Evolutionary conservation across 2,888 invertebrate genomes (phyloP).

Genomic region (Pelosia muscerda): DNA sequence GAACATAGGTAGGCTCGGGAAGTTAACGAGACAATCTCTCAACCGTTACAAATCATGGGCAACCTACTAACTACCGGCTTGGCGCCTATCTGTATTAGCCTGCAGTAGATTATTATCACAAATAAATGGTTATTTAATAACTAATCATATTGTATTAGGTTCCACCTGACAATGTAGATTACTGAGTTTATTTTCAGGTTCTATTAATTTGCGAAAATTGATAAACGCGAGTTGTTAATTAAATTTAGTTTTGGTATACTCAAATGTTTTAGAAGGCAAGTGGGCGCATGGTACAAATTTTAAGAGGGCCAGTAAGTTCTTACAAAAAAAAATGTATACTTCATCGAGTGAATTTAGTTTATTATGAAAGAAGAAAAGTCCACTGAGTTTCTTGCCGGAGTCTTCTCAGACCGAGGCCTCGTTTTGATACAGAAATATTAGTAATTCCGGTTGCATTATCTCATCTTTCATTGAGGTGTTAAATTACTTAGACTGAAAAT

Average conservation of each 20-base stretch:
- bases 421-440: too few species aligned
- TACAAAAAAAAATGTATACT: too few species aligned
- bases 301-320: too few species aligned
- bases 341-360: too few species aligned
- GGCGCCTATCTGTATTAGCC: slow-evolving; percentile 33
- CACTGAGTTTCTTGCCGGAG: too few species aligned
- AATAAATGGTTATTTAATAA: slow-evolving; percentile 46
- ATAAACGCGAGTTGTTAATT: not conserved
- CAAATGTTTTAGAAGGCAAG: too few species aligned
- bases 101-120: slow-evolving; percentile 38
- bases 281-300: too few species aligned
- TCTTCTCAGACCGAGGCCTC: too few species aligned
- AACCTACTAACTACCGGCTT: slow-evolving; percentile 17
- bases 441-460: too few species aligned
- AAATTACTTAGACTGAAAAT: too few species aligned
- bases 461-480: too few species aligned
- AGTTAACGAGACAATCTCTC: not conserved
- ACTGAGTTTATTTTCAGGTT: slow-evolving; percentile 6
- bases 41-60: slow-evolving; percentile 1
- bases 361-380: too few species aligned
- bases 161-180: slow-evolving; percentile 10
- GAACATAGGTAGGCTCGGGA: not conserved
- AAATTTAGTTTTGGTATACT: not conserved
- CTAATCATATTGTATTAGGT: slow-evolving; percentile 26
- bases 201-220: slow-evolving; percentile 5